Conservation (phyloP, 2,113 vertebrate species). For the Cyanistes caeruleus region DNA sequence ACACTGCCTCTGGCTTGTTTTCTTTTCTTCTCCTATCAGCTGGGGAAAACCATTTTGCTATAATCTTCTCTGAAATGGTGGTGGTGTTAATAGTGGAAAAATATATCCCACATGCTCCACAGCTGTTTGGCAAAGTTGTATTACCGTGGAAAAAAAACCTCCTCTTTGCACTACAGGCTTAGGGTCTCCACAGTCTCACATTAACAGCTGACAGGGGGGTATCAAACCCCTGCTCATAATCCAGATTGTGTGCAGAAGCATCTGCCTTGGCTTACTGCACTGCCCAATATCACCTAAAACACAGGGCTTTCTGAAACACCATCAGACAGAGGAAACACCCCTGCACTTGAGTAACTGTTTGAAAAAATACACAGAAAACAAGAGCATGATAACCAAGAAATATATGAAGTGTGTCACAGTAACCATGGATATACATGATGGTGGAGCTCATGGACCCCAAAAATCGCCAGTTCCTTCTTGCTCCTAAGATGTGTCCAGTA, state of each 20-base stretch:
- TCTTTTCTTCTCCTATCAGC: background rate
- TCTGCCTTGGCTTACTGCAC: background rate
- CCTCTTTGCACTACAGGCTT: background rate
- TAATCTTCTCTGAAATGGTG: background rate
- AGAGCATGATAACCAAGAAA: background rate
- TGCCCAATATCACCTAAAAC: background rate
- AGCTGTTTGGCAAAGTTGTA: background rate
- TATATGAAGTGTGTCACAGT: background rate
- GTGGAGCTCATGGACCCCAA: background rate
- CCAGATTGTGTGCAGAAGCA: background rate
- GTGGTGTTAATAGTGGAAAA: background rate
- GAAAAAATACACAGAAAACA: background rate
- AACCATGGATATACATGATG: background rate
- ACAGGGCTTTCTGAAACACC: background rate
- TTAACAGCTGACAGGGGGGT: rapidly evolving
- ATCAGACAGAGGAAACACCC: background rate
- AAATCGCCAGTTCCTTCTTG: background rate
- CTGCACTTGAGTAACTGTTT: background rate
- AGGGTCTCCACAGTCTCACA: background rate
- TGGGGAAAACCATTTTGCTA: background rate
- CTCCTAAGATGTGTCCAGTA: background rate
- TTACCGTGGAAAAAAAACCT: background rate
- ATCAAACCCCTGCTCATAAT: background rate
- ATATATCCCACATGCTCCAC: background rate
- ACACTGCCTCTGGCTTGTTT: background rate